Percentiles rank a stretch among this genome's conserved stretches.
These are phyloP conservation scores for Pharmacophagus antenor DNA, from an alignment of 2,888 invertebrate genomes.

Conservation along the genomic window DNA sequence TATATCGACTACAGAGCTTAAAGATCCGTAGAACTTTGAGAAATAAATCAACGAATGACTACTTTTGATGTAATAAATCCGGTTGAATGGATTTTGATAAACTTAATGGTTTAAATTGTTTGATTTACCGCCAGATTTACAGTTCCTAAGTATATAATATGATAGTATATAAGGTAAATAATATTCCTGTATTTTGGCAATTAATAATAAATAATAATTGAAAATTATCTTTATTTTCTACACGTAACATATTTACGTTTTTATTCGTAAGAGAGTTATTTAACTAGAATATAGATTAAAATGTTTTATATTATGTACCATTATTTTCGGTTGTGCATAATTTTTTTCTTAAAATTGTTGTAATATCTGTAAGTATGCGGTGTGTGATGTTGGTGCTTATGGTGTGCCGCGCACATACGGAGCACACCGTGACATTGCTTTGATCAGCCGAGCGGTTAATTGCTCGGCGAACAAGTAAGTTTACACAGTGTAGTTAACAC, in stretches of 20 bases:
- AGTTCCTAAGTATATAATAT: too few species aligned
- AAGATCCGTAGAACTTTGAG: background rate
- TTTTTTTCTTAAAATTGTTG: too few species aligned
- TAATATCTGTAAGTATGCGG: background rate
- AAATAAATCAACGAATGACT: background rate
- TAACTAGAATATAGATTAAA: too few species aligned
- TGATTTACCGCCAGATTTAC: too few species aligned
- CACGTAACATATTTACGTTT: too few species aligned
- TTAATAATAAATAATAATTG: too few species aligned
- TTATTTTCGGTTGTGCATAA: too few species aligned
- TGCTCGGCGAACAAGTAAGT: constrained; percentile 22
- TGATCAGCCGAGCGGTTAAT: constrained; percentile 28
- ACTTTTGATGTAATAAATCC: background rate
- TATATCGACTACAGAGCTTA: background rate
- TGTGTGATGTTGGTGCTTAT: constrained; percentile 8
- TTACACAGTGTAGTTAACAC: constrained; percentile 22
- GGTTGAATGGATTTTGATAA: background rate
- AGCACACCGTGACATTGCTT: constrained; percentile 27
- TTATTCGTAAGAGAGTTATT: too few species aligned
- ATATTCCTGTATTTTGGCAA: too few species aligned
- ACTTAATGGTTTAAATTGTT: background rate
- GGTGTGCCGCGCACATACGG: constrained; percentile 12
- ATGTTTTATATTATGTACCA: background rate
- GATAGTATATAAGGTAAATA: too few species aligned
- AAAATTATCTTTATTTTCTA: too few species aligned